Evolutionary conservation across 2,113 vertebrate species (phyloP).

Genomic region (Bufo gargarizans): DNA sequence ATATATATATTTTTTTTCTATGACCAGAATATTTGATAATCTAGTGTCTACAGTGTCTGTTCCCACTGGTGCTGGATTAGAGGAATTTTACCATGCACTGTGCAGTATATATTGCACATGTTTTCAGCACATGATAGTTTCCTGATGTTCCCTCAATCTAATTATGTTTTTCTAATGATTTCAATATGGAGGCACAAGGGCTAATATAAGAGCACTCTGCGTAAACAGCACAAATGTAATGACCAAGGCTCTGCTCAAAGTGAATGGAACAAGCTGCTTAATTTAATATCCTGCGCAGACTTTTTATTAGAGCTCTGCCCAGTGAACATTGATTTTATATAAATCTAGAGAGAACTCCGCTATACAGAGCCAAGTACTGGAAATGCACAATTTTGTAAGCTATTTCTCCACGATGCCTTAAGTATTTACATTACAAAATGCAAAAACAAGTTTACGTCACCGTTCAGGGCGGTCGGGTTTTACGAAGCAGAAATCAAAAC

Average conservation of each 20-base stretch:
- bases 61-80: too few species aligned
- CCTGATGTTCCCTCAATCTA: background rate
- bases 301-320: slow-evolving; percentile 14
- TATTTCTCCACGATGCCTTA: background rate
- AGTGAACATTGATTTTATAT: slow-evolving; percentile 31
- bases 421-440: slow-evolving; percentile 10
- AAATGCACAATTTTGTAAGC: background rate
- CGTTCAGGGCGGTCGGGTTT: background rate
- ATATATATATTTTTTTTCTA: too few species aligned
- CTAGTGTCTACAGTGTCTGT: too few species aligned
- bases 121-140: background rate
- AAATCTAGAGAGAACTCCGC: background rate
- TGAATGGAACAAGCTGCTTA: background rate
- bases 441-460: background rate
- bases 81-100: too few species aligned
- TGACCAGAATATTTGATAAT: too few species aligned
- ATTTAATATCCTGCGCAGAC: slow-evolving; percentile 22
- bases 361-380: slow-evolving; percentile 4
- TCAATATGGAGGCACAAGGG: background rate
- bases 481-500: background rate
- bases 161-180: background rate
- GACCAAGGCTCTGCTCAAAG: background rate
- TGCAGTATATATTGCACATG: too few species aligned
- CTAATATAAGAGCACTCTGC: background rate
- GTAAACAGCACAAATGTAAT: slow-evolving; percentile 26